phyloP scores from a whole-genome alignment of 2,113 vertebrate species.

The Pelvicachromis taeniatus region DNA sequence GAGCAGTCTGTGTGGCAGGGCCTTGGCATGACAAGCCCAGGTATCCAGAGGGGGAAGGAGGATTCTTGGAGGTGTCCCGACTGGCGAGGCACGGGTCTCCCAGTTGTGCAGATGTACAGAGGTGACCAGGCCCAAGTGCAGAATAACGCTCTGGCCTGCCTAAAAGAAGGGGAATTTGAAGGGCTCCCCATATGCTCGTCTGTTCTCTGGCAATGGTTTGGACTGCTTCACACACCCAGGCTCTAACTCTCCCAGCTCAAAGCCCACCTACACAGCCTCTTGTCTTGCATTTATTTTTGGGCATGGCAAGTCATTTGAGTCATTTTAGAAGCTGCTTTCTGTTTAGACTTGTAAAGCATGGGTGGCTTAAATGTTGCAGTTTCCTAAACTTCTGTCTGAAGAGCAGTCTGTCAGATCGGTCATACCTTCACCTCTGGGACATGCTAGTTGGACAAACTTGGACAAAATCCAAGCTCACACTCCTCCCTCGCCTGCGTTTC shows the following conservation, averaged over 20 bases:
- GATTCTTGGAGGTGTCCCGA: conserved; percentile 97
- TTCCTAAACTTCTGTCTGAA: conserved; percentile 74
- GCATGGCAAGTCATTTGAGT: conserved; percentile 64
- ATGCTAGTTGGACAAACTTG: conserved; percentile 82
- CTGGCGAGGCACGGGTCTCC: conserved; percentile 96
- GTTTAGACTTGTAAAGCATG: conserved; percentile 60
- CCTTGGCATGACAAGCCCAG: conserved; percentile 99
- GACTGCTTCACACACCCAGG: conserved; percentile 80
- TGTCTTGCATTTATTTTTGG: conserved; percentile 87
- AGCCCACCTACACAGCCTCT: conserved; percentile 76
- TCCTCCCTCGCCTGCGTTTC: conserved; percentile 97
- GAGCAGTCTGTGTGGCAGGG: conserved; percentile 99
- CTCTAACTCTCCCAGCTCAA: conserved; percentile 79
- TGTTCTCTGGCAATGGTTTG: conserved; percentile 83
- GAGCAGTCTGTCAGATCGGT: conserved; percentile 85
- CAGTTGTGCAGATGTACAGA: conserved; percentile 91
- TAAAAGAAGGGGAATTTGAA: conserved; percentile 83
- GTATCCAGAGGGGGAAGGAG: conserved; percentile 99
- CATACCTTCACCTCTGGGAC: conserved; percentile 88
- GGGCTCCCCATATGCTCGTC: conserved; percentile 73
- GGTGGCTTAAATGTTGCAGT: conserved; percentile 58
- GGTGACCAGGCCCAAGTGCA: conserved; percentile 87
- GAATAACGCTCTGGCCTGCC: conserved; percentile 92
- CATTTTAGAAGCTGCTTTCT: conserved; percentile 45
- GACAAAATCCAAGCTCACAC: conserved; percentile 77